Evolutionary conservation across 1,140 invertebrate species (phyloP), one percentile per base, ranked within the genome.

Genomic region (Sinonovacula constricta): DNA sequence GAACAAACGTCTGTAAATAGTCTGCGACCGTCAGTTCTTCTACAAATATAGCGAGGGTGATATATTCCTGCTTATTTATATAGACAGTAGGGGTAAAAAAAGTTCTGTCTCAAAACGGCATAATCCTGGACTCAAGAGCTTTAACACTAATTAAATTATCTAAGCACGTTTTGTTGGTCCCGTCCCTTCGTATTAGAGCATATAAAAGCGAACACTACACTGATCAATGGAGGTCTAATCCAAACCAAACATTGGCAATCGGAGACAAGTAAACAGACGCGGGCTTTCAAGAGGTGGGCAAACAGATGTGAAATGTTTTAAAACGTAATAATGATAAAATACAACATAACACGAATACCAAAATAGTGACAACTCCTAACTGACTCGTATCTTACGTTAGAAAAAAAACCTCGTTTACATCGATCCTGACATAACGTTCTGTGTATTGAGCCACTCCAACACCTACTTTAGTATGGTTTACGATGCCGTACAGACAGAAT

Each of bases 61-160:
- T 1, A 24, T 7, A n/a, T 24, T 53, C 1, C 51, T 2, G 1
- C n/a, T 18, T 53, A n/a, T 7, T 24, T n/a, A 53, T 1, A n/a
- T 7, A 53, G 26, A 53, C 51, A n/a, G 7, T n/a, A 2, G 18
- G 18, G 1, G 51, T 18, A 53, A 18, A 53, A 53, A 18, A 3
- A 18, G 51, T 22, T 60, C 30, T 60, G 18, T 31, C 24, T 28
- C 24, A 18, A 31, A 24, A 31, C 18, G 24, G 12, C 22, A 22
- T 74, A 74, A 63, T 63, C 57, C 45, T 7, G 28, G 30, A 54
- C 33, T 34, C 45, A 74, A 36, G 49, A 28, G 22, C 30, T 63
- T 65, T 74, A 65, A 74, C 71, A 74, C 59, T 63, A 74, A 74
- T 74, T 74, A 65, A 74, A 74, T 74, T 53, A 65, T 74, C 57